Base-by-base conservation (phyloP, 1,140 invertebrate species). In the Cataglyphis hispanica region DNA sequence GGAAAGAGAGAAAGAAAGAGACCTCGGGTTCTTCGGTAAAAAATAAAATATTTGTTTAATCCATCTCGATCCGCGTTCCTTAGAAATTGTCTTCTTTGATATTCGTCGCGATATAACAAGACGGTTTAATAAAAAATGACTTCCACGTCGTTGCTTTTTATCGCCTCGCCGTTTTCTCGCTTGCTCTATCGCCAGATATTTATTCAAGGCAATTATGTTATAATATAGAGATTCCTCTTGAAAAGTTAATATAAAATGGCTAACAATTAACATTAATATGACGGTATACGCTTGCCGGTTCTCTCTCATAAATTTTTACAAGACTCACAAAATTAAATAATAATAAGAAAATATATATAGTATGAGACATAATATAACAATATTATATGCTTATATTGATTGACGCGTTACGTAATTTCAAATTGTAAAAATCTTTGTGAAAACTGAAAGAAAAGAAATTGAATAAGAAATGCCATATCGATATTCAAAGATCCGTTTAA, bases 31-130 rank as follows among this genome's bases (percentile, higher is more conserved):
- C 19, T 6, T 27, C 74, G 37, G 64, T 64, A 25, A n/a, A 50
- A 64, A 64, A 77, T 77, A 64, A 63, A 46, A 77, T 77, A 77
- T 77, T 77, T 77, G 63, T 77, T 77, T 77, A 77, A 77, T 60
- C 37, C 60, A 77, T 50, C 64, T 25, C 60, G 43, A 77, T 46
- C 27, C 40, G 22, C 58, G 25, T 76, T 64, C 58, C 27, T 43
- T 22, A 77, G 27, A 77, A 64, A 77, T 64, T 64, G 58, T 77
- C 25, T 19, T 77, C 74, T 22, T 16, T 27, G 19, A 40, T 77
- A 77, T 50, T 19, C 25, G 25, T 43, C 37, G 11, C 25, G 37
- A 76, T 76, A 76, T 76, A 34, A 76, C 58, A 76, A 25, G 37
- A 43, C 13, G 34, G 25, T 76, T 76, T 64, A 77, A 46, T 77